Conservation (phyloP, 2,888 invertebrate species). For the Eupsilia transversa region DNA sequence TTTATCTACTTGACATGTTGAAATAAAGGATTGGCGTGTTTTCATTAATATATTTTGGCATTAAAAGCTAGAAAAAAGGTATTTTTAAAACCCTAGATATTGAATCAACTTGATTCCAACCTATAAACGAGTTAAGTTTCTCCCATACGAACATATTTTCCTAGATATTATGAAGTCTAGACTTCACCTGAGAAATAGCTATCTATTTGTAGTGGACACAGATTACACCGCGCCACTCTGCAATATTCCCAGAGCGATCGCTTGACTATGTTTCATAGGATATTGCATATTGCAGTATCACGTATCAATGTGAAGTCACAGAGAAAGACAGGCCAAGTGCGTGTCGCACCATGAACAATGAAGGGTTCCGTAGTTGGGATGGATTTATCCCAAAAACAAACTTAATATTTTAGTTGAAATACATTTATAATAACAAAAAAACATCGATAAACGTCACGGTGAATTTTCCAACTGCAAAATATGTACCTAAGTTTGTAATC, state of each 20-base stretch:
- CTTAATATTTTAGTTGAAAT: no score
- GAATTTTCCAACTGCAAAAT: no score
- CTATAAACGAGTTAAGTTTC: background rate
- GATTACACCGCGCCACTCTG: constrained; percentile 20
- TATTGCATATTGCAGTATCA: constrained; percentile 32
- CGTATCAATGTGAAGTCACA: constrained; percentile 25
- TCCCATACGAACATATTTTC: constrained; percentile 16
- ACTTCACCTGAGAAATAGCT: constrained; percentile 24
- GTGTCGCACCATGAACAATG: no score
- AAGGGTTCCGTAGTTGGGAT: no score
- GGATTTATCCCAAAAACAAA: no score
- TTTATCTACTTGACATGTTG: constrained; percentile 29
- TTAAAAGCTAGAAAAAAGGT: background rate
- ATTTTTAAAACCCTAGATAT: background rate
- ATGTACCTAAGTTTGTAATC: no score
- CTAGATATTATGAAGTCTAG: constrained; percentile 20
- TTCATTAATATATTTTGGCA: background rate
- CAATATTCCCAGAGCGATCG: constrained; percentile 25
- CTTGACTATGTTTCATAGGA: constrained; percentile 19
- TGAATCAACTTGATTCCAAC: background rate
- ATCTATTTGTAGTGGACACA: constrained; percentile 19
- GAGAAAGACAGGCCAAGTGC: no score
- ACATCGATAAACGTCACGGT: no score
- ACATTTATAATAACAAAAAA: no score
- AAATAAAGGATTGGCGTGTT: background rate